Base-by-base conservation (phyloP, 2,888 invertebrate species). In the Petrolisthes cinctipes region DNA sequence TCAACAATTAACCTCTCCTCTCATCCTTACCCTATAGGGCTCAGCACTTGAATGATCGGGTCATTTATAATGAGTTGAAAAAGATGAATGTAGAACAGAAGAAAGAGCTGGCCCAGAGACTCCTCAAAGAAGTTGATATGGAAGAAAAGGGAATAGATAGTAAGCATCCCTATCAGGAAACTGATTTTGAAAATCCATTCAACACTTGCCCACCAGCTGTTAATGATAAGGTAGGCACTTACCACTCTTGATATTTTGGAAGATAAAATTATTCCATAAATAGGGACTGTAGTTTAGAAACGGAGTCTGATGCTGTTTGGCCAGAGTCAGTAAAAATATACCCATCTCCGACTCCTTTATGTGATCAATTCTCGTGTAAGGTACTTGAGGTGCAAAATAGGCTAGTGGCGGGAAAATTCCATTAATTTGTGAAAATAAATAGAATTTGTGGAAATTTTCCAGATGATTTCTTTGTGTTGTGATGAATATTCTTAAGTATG, bases 161-260 rank as follows among this genome's bases (percentile, higher is more conserved):
- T n/a, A 87, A 85, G 14, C 86, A 87, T 66, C 85, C 84, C 57
- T 81, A 79, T 86, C 87, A 89, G 54, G 90, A 89, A 53, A 83
- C 83, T 56, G 90, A 90, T 86, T 90, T 90, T 80, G 89, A 89
- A 71, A 89, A 90, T 80, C 89, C 89, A 17, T 90, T 90, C 85
- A 88, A 90, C 80, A 90, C 88, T 0, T 85, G 82, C 54, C 89
- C 89, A 61, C 88, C 88, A 23, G 80, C 85, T 54, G 78, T 71
- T 23, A 86, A 86, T 83, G 53, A 79, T 51, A 71, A 81, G 87
- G 84, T 88, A 53, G 57, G 68, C 11, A 37, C 23, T 61, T 17
- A 14, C 11, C 17, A 61, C 61, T 61, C 61, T 61, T 14, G 9
- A 61, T 14, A 14, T 61, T 61, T 37, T 54, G 71, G 86, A 80